A percentile compares a stretch with the other conserved stretches of the same genome.
Conservation (phyloP, 2,888 invertebrate species). For the Pandemis cinnamomeana region DNA sequence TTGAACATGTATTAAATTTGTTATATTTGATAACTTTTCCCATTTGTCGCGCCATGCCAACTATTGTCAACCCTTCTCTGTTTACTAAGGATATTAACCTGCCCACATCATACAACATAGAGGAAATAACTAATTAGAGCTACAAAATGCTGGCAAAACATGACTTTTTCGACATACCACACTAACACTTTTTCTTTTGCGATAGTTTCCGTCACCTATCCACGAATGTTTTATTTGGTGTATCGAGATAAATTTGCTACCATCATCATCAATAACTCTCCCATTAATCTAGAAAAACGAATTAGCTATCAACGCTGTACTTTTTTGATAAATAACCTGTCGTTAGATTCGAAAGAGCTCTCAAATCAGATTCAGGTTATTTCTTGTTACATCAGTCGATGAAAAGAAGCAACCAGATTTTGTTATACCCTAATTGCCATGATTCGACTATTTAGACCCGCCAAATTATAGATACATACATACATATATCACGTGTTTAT, state of each 20-base stretch:
- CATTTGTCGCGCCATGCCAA: constrained; percentile 25
- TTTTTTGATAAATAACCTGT: background rate
- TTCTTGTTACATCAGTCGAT: background rate
- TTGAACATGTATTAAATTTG: constrained; percentile 6
- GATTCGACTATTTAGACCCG: background rate
- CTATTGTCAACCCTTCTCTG: constrained; percentile 33
- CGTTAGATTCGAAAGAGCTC: background rate
- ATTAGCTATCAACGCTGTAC: background rate
- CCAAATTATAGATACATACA: background rate
- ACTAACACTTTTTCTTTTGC: too few species aligned
- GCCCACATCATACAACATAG: background rate
- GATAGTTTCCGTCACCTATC: background rate
- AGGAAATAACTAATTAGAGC: background rate
- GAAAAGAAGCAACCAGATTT: background rate
- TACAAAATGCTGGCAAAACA: too few species aligned
- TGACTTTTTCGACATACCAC: too few species aligned
- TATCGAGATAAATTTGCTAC: background rate
- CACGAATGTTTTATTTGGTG: background rate
- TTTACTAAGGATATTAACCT: constrained; percentile 17
- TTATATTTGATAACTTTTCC: constrained; percentile 18
- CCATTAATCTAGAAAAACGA: background rate
- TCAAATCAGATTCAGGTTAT: background rate
- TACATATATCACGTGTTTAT: too few species aligned
- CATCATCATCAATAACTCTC: background rate
- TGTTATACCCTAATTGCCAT: background rate